Base-by-base conservation (phyloP, 2,888 invertebrate species). In the Helobdella robusta region DNA sequence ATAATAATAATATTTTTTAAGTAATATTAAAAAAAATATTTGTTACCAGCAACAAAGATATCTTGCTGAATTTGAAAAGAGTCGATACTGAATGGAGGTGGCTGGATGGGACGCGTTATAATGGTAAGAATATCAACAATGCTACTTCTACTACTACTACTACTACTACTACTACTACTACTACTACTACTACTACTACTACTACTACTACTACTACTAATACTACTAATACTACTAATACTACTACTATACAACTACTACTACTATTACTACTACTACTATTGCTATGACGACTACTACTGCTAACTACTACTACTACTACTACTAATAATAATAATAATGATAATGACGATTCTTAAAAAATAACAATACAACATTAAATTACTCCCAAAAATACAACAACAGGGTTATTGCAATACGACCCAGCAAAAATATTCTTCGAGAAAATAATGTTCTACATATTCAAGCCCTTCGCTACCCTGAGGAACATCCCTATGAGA, bases 101-200 rank as follows among this genome's bases (percentile, higher is more conserved):
- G 54, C 8, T 54, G 28, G 54, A 54, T n/a, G 5, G 32, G 8
- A 23, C 54, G 5, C 8, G 30, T 4, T 54, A 30, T 23, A n/a
- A 54, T 25, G 25, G 54, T 54, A 4, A 6, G 54, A n/a, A 50
- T 50, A 11, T n/a, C n/a, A n/a, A n/a, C n/a, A n/a, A n/a, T 40
- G n/a, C 44, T 40, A 40, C 44, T 40, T 15, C 44, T 40, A 40
- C 44, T 40, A 40, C 44, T 40, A 40, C 44, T 40, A 40, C 44
- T 40, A 40, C 44, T 40, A 40, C 44, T 40, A 40, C 44, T 40
- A 40, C 44, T 40, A 40, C 44, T 40, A 40, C 44, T 40, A 40
- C 44, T 40, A 40, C 44, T 40, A 40, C 44, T 40, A 40, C 44
- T 40, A 40, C 44, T 40, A 40, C 44, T 40, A 40, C 44, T 40